Evolutionary conservation across 2,113 vertebrate genomes (phyloP), one percentile per base, ranked within the genome.

Genomic region (Leptobrachium ailaonicum): DNA sequence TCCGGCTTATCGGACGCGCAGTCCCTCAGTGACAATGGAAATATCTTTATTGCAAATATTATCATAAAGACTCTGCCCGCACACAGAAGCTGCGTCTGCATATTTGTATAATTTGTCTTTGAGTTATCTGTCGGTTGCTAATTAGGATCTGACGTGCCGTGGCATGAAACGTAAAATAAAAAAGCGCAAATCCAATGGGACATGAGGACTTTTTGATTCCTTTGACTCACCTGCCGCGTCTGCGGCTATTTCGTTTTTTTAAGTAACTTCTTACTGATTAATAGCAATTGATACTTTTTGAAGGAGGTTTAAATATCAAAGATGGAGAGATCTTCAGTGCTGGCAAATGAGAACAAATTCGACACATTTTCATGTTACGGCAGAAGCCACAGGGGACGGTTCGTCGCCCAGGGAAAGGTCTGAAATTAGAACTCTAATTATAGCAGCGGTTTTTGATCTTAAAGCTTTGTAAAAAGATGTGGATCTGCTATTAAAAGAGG

Each of bases 31-130:
- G 84, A 85, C 73, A 77, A 62, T 32, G 0, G 67, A 77, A 83
- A 85, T 88, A 84, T 85, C 84, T 90, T 90, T 75, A 86, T 90
- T 89, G 83, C 87, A 88, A 86, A 83, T 85, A 83, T 78, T 79
- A 85, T 75, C 83, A 80, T 70, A 81, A 85, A 73, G 84, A 75
- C 67, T 12, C 63, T 14, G 42, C 50, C 0, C 76, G 83, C 79
- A 80, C 79, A 32, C 2, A 32, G 82, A 85, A 88, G 74, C 80
- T 41, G 2, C 62, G 75, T 84, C 82, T 87, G 82, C 71, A 41
- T 81, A 82, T 86, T 88, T 87, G 82, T 84, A 75, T 79, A 82
- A 50, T 80, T 86, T 85, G 66, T 83, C 71, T 78, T 32, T 58
- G 73, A 81, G 53, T 87, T 89, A 84, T 80, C 83, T 87, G 42